A percentile compares a stretch with the other conserved stretches of the same genome.
Conservation (phyloP, 2,113 vertebrate genomes). For the Notarius quadriscutis region DNA sequence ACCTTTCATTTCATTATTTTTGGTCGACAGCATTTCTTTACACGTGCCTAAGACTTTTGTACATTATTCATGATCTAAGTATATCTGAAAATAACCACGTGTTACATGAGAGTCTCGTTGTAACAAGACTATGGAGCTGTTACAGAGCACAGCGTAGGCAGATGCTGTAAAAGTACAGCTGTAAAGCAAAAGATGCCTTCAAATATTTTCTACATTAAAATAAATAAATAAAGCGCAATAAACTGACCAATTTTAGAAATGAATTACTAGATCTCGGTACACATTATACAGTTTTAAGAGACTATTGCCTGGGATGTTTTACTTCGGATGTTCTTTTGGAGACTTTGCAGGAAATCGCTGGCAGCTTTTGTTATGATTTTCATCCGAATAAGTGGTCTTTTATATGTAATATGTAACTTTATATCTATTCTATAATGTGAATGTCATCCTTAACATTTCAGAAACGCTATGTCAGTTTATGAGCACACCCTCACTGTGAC, state of each 20-base stretch:
- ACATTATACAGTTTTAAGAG: not conserved
- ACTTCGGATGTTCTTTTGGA: not conserved
- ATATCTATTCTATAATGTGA: not conserved
- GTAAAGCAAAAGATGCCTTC: not conserved
- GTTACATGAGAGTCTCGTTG: conserved; percentile 5
- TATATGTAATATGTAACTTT: not conserved
- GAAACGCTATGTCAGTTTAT: conserved; percentile 9
- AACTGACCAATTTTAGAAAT: not conserved
- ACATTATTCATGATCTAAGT: not conserved
- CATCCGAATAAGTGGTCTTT: not conserved
- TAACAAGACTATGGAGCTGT: not conserved
- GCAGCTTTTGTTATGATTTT: not conserved
- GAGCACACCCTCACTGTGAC: conserved; percentile 49
- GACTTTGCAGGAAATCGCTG: not conserved
- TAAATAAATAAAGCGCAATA: not conserved
- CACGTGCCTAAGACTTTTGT: too few relatives aligned
- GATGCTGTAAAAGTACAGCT: not conserved
- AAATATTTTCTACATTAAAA: not conserved
- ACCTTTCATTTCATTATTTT: too few relatives aligned
- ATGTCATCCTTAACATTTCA: not conserved
- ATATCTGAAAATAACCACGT: conserved; percentile 19
- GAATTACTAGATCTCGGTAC: not conserved
- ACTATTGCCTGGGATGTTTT: not conserved
- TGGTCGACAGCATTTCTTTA: too few relatives aligned
- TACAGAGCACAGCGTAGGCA: not conserved